Evolutionary conservation across 2,113 vertebrate genomes (phyloP).

Genomic region (Burhinus bistriatus): DNA sequence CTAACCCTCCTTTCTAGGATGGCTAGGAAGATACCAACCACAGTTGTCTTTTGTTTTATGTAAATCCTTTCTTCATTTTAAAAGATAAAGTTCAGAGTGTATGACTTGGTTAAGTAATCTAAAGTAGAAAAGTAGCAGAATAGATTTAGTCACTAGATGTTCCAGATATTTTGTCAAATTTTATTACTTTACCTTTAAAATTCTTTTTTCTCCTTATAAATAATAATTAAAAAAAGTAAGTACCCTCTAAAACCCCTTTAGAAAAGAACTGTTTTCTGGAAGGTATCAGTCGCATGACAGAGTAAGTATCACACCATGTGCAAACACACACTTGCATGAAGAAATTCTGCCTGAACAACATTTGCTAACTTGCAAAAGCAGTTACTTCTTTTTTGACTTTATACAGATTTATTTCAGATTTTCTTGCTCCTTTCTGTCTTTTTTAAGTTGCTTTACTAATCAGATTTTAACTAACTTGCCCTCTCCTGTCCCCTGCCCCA

Average conservation of each 20-base stretch:
- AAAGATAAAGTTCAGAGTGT: not conserved
- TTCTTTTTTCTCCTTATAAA: not conserved
- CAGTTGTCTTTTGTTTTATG: not conserved
- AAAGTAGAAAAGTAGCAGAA: not conserved
- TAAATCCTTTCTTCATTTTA: not conserved
- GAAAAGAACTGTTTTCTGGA: not conserved
- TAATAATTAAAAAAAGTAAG: not conserved
- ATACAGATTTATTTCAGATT: not conserved
- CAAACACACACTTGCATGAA: not conserved
- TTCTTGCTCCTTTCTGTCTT: not conserved
- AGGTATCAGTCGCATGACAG: not conserved
- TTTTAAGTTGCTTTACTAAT: not conserved
- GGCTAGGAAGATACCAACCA: not conserved
- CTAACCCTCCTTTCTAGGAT: not conserved
- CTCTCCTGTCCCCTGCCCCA: fast-evolving
- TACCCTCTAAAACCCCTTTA: not conserved
- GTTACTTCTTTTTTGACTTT: not conserved
- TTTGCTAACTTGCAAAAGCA: not conserved
- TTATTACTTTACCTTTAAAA: not conserved
- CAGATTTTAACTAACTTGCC: not conserved
- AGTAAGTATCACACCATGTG: not conserved
- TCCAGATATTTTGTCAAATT: not conserved
- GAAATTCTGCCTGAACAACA: not conserved
- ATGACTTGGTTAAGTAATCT: not conserved
- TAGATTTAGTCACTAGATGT: not conserved